These are phyloP conservation scores for Cyphomyrus discorhynchus DNA, from an alignment of 2,113 vertebrate genomes.

Conservation along the genomic window DNA sequence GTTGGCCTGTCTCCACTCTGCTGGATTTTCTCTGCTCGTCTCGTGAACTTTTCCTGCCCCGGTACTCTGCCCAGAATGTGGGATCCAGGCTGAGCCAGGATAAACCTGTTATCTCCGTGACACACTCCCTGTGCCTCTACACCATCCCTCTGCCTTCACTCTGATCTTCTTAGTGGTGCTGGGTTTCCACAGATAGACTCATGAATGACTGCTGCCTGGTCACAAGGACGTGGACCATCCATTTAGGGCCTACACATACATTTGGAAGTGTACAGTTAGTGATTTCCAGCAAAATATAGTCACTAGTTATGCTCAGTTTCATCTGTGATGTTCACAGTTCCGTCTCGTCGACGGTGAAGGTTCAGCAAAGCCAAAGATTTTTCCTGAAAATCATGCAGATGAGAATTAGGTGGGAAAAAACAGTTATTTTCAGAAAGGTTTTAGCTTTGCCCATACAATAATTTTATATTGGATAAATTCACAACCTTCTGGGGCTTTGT, in stretches of 20 bases:
- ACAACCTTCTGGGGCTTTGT: neutral
- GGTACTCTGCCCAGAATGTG: neutral
- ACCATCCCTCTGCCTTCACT: neutral
- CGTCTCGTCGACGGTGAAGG: neutral
- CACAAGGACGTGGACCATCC: neutral
- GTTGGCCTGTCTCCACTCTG: neutral
- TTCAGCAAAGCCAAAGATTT: neutral
- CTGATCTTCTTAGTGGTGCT: neutral
- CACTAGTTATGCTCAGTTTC: neutral
- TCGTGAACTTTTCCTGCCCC: constrained; percentile 2
- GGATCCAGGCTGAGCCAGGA: neutral
- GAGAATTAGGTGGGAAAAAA: neutral
- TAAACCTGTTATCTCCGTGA: constrained; percentile 3
- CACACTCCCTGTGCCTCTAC: neutral
- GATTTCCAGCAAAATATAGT: neutral
- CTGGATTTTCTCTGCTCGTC: neutral
- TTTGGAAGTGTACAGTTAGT: neutral
- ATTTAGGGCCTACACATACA: neutral
- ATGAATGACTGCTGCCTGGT: neutral
- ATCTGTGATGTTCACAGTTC: neutral
- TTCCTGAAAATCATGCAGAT: neutral
- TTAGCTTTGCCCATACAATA: neutral
- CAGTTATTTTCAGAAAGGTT: neutral
- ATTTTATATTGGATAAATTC: neutral
- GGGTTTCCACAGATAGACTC: neutral